Base-by-base conservation (phyloP, 2,113 vertebrate species). In the Oncorhynchus kisutch region DNA sequence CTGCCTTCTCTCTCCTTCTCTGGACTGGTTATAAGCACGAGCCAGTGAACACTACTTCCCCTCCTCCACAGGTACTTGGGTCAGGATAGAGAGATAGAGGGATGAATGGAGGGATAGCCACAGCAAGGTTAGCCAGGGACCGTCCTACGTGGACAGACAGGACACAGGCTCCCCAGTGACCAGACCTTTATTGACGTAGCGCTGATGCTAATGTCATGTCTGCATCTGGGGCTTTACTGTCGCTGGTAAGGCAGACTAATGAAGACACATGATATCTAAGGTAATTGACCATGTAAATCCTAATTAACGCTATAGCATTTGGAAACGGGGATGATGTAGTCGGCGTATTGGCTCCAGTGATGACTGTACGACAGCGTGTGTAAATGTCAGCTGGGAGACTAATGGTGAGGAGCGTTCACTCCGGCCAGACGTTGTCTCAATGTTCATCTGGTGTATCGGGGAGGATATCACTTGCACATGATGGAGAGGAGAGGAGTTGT, bases 131-230 rank as follows among this genome's bases (percentile, higher is more conserved):
- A 45, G 39, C 9, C 7, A 62, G 59, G 59, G 14, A 18, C 59
- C 5, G 59, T 24, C 51, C 14, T 18, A 18, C 16, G 16, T 54
- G 51, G 51, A 18, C 51, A 54, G 51, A 54, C 51, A 54, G 16
- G 51, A 54, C 12, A 54, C 51, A 4, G 12, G 12, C 51, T 18
- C 51, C 51, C 51, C 13, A 54, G 51, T 54, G 51, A 18, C 51
- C 51, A 62, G 59, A 22, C 59, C 59, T 62, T 54, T 62, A 22
- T 62, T 62, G n/a, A 62, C 59, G n/a, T 62, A 62, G 59, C 59
- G 5, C 7, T 24, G n/a, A 22, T 62, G 18, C 59, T 62, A 62
- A 54, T 54, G 51, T 16, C 16, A 54, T 54, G 14, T 18, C 51
- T 54, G 51, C 51, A 54, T 54, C 51, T 54, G 51, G 51, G 51